These are phyloP conservation scores for Dexiosoma caninum DNA, from an alignment of 2,888 invertebrate species.

Conservation along the genomic window DNA sequence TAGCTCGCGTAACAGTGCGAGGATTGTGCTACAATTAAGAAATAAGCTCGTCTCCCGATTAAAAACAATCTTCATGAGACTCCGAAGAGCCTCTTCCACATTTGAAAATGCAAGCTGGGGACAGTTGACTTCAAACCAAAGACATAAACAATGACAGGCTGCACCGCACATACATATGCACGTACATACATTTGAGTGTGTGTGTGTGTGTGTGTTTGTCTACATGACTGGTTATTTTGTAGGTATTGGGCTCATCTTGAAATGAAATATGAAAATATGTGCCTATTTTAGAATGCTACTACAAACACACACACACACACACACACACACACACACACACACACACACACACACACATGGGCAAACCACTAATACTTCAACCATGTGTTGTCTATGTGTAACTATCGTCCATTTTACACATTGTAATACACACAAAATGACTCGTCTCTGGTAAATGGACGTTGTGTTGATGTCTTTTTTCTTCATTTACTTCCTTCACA, in stretches of 20 bases:
- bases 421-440: constrained; percentile 29
- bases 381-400: constrained; percentile 7
- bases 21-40: too few relatives aligned
- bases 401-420: constrained; percentile 26
- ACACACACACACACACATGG: too few relatives aligned
- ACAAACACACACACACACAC: too few relatives aligned
- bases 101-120: too few relatives aligned
- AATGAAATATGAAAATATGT: constrained; percentile 50
- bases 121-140: constrained; percentile 26
- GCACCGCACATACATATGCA: constrained; percentile 21
- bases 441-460: constrained; percentile 25
- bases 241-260: constrained; percentile 51
- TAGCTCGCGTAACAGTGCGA: too few relatives aligned
- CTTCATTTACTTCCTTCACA: constrained; percentile 24
- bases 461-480: constrained; percentile 23
- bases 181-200: too few relatives aligned
- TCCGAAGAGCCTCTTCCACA: too few relatives aligned
- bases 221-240: background rate
- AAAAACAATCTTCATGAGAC: too few relatives aligned
- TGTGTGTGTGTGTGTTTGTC: background rate
- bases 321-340: too few relatives aligned
- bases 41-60: too few relatives aligned
- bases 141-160: constrained; percentile 61
- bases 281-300: constrained; percentile 37
- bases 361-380: constrained; percentile 2